Percentiles rank a stretch among this genome's conserved stretches.
phyloP scores from a whole-genome alignment of 2,797 vertebrate genomes.

The Cirrhinus mrigala region DNA sequence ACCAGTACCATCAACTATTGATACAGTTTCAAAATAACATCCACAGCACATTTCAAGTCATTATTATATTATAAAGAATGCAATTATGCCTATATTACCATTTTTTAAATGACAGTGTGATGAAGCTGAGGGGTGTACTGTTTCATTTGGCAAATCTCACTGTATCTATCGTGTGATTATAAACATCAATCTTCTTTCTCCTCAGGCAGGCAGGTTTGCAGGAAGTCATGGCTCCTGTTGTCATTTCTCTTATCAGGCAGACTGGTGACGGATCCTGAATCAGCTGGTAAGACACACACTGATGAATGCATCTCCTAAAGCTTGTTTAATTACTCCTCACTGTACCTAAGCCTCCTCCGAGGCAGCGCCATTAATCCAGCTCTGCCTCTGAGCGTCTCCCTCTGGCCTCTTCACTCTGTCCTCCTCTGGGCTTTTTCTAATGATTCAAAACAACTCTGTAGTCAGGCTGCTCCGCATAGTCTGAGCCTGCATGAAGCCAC shows the following conservation, averaged over 20 bases:
- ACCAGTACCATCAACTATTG: neutral
- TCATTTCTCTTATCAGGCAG: conserved; percentile 6
- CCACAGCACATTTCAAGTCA: neutral
- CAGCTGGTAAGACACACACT: conserved; percentile 28
- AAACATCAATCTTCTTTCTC: neutral
- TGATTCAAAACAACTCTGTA: neutral
- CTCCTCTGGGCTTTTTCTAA: conserved; percentile 6
- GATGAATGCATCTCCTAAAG: conserved; percentile 19
- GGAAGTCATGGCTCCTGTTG: neutral
- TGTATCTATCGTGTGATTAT: neutral
- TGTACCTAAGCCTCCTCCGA: neutral
- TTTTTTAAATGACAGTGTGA: neutral
- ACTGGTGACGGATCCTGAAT: conserved; percentile 15
- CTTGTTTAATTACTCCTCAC: conserved; percentile 17
- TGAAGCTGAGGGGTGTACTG: neutral
- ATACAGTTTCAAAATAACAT: neutral
- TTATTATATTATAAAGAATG: neutral
- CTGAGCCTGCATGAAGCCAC: neutral
- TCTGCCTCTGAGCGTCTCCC: neutral
- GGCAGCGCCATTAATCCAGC: neutral
- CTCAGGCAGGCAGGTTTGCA: neutral
- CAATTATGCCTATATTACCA: neutral
- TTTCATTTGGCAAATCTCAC: neutral
- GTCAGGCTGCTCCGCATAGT: neutral
- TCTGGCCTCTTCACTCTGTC: neutral